Base-by-base conservation (phyloP, 2,797 vertebrate species). In the Acanthurus lineatus region DNA sequence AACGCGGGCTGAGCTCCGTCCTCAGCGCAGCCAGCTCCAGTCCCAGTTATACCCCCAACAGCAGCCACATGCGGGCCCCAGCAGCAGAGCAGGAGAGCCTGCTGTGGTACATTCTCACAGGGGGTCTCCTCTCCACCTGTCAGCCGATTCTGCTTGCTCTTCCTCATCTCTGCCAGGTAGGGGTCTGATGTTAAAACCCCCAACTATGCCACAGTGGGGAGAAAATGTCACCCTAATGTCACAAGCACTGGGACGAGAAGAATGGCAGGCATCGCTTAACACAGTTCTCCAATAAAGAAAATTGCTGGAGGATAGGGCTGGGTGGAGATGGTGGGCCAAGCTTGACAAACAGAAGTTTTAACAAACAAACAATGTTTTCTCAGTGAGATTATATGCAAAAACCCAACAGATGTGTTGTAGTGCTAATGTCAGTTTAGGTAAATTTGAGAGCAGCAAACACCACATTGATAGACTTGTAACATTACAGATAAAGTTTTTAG, bases 171-270 rank as follows among this genome's bases (percentile, higher is more conserved):
- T 94, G 81, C 93, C 92, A 67, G 94, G 94, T 96, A 94, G 85
- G 84, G 87, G 71, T 80, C 66, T 32, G 51, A 73, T 77, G 73
- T 80, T 86, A 70, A 76, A 82, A 64, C 75, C 77, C 81, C 79
- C 77, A 11, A 86, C 86, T 84, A 85, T 56, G 87, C 42, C 90
- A 81, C 88, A 90, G 89, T 89, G 77, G 91, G 91, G 86, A 75
- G 85, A 77, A 94, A 94, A 94, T 94, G 91, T 89, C 91, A 93
- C 73, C 71, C 79, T 85, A 94, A 93, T 94, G 91, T 91, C 91
- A 92, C 72, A 15, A 64, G 86, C 70, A 7, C 4, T 67, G 85
- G 89, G 86, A 87, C 47, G 72, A 48, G 81, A 79, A 89, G 87
- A 94, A 74, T 91, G 91, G 80, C 93, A 94, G 88, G 83, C 84